Base-by-base conservation (phyloP, 2,113 vertebrate species). In the Camarhynchus parvulus region DNA sequence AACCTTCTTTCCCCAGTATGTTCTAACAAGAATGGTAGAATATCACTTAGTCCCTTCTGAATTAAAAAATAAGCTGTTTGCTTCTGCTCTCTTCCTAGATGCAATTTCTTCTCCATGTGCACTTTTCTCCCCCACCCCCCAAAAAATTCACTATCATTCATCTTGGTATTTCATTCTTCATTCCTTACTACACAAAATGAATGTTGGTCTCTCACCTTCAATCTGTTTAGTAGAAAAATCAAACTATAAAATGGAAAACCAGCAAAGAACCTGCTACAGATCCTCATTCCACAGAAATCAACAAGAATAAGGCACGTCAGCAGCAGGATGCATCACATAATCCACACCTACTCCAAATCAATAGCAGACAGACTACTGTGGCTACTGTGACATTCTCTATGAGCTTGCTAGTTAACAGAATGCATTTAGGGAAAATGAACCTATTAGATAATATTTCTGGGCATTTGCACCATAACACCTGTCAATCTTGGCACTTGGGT, bases 81-180 rank as follows among this genome's bases (percentile, higher is more conserved):
- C 28, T 27, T 92, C 61, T 90, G 37, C 90, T 69, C 53, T 91
- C 59, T 90, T 89, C 68, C 27, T 85, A 73, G 47, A 76, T 59
- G 14, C 59, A 84, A 83, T 82, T 41, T 83, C 83, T 91, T 82
- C 23, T 58, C 73, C 73, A 49, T 55, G 37, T 73, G 24, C 27
- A n/a, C 17, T 4, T 42, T 5, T 35, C 5, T 5, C 0, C 28
- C 22, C 33, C 14, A 4, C 3, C 0, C 5, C 1, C 11, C 8
- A 25, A 64, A 33, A 73, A 67, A 30, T 0, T 72, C 53, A 59
- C 21, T 61, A 4, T 46, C 22, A 33, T 62, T 64, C 25, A 27
- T 74, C 47, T 84, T 3, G 1, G 13, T 62, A 33, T 78, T 78
- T 56, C 13, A 16, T 73, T 91, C 77, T 76, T 83, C 20, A 31